These are phyloP conservation scores for Dryocosmus kuriphilus DNA, from an alignment of 2,888 invertebrate species.

Conservation along the genomic window DNA sequence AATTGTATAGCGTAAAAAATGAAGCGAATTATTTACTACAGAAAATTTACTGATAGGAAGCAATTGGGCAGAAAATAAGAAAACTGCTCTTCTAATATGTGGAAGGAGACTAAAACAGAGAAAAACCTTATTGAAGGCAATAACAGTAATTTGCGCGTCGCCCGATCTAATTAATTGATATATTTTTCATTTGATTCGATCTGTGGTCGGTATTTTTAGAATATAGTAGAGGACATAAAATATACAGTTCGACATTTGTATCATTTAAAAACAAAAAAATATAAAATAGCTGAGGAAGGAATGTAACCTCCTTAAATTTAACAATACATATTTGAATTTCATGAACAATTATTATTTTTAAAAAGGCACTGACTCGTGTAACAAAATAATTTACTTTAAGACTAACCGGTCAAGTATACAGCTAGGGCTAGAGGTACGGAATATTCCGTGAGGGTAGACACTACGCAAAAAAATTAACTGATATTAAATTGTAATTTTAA, in stretches of 20 bases:
- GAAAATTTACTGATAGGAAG: background rate
- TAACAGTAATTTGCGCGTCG: background rate
- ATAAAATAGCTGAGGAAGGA: no score
- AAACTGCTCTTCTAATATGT: background rate
- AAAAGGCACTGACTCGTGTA: no score
- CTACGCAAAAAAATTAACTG: no score
- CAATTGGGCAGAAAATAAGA: background rate
- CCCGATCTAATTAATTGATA: background rate
- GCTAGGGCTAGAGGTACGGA: no score
- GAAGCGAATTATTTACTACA: background rate
- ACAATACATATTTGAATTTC: no score
- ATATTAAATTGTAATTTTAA: no score
- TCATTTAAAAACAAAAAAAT: background rate
- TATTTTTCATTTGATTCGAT: background rate
- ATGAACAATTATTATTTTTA: no score
- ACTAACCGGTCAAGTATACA: no score
- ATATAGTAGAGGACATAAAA: background rate
- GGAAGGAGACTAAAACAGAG: background rate
- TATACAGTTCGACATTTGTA: background rate
- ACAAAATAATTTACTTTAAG: no score
- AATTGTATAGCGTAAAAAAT: background rate
- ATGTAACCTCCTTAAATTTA: no score
- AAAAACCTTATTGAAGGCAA: background rate
- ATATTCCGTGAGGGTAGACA: no score
- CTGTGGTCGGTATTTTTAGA: background rate